Base-by-base conservation (phyloP, 2,888 invertebrate genomes). In the Calameuta idolon region DNA sequence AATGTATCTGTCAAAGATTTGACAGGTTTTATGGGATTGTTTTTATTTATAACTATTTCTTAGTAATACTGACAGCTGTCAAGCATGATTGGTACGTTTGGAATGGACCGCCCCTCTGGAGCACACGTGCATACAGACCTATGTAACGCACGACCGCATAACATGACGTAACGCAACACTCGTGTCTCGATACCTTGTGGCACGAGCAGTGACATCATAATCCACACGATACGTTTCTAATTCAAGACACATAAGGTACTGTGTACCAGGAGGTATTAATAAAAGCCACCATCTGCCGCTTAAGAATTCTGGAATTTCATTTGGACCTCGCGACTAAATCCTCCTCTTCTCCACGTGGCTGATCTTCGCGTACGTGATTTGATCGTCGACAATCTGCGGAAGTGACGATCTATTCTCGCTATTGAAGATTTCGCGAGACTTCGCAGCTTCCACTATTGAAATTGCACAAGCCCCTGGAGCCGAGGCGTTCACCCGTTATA, bases 401-500 rank as follows among this genome's bases (percentile, higher is more conserved):
- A 55, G 23, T 55, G 23, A 55, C 55, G 55, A 55, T 55, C 55
- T 55, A 55, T 55, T 23, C 23, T 55, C 9, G 23, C 23, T 15
- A 12, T 37, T 0, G 9, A 55, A 23, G 55, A 55, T 55, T 23
- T 55, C 55, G 23, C 23, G 9, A 2, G 23, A 15, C 55, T 23
- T 55, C 23, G 55, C 23, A 55, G 9, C 23, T 23, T 23, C 55
- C 23, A 55, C 80, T 80, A 80, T 73, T 55, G 76, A 69, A 74
- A 73, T 76, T 68, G 37, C 75, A 69, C 78, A 34, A 69, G 73
- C 31, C 34, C 55, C 69, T 73, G 75, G 77, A 71, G 77, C 69
- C 77, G 68, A 81, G 79, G 79, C 77, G 79, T 79, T 76, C 76
- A 80, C 69, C 78, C 75, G 79, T 78, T 80, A 37, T 75, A 77